phyloP scores from a whole-genome alignment of 2,797 vertebrate species.

The Pseudomugil gertrudae region DNA sequence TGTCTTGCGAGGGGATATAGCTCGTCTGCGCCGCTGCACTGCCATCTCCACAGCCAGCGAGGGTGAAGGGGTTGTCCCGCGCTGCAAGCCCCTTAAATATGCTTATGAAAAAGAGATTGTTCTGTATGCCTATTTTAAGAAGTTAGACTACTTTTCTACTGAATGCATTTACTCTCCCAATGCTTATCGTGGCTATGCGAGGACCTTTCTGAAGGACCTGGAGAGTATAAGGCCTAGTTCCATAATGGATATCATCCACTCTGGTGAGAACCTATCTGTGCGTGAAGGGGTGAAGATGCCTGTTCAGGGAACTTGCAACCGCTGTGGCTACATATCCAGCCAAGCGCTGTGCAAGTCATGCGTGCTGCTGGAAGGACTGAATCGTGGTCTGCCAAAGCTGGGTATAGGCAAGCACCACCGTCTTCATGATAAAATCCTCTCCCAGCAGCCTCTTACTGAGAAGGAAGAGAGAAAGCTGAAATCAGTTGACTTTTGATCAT shows the following conservation, averaged over 20 bases:
- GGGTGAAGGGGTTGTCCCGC: conserved; percentile 84
- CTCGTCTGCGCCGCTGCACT: conserved; percentile 86
- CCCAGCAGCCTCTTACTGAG: conserved; percentile 78
- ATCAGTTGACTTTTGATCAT: conserved; percentile 75
- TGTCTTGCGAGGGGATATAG: conserved; percentile 89
- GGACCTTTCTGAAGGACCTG: conserved; percentile 87
- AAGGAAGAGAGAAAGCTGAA: conserved; percentile 79
- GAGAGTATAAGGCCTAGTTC: conserved; percentile 85
- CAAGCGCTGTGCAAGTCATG: conserved; percentile 90
- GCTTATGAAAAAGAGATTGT: conserved; percentile 95
- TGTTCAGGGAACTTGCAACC: conserved; percentile 83
- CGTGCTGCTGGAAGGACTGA: conserved; percentile 88
- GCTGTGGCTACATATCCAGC: conserved; percentile 91
- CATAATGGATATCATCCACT: conserved; percentile 91
- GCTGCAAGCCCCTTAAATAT: conserved; percentile 90
- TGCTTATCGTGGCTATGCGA: conserved; percentile 89
- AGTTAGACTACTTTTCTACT: conserved; percentile 91
- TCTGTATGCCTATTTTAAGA: conserved; percentile 91
- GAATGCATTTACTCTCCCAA: conserved; percentile 93
- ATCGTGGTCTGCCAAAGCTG: conserved; percentile 87
- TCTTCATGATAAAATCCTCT: conserved; percentile 81
- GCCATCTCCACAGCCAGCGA: conserved; percentile 84
- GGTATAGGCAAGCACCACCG: conserved; percentile 89
- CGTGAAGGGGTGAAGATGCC: conserved; percentile 84
- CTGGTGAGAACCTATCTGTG: conserved; percentile 87